phyloP scores from a whole-genome alignment of 2,113 vertebrate genomes.

The Coracopsis vasa region DNA sequence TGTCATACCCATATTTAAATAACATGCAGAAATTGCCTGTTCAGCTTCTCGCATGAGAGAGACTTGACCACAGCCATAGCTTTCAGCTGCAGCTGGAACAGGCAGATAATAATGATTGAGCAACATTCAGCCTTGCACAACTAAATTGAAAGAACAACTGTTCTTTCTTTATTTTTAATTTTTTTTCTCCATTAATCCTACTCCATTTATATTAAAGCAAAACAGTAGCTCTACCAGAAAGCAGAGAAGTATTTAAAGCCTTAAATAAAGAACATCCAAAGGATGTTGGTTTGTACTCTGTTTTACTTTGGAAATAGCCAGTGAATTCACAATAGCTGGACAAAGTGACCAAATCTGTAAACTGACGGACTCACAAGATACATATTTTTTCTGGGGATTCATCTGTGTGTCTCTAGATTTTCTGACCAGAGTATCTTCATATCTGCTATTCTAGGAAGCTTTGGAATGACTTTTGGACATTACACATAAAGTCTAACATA shows the following conservation, averaged over 20 bases:
- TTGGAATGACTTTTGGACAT: conserved; percentile 6
- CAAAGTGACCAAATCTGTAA: neutral
- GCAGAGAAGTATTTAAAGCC: neutral
- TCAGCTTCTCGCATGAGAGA: neutral
- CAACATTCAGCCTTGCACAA: neutral
- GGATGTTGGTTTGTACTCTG: neutral
- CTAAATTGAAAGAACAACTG: neutral
- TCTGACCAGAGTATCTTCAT: neutral
- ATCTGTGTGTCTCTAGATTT: conserved; percentile 8
- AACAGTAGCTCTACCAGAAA: neutral
- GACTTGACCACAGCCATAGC: neutral
- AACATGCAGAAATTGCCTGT: neutral
- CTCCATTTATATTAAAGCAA: neutral
- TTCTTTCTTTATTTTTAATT: neutral
- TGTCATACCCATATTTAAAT: neutral
- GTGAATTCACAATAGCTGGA: neutral
- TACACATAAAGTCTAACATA: conserved; percentile 28
- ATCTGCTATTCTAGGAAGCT: conserved; percentile 17
- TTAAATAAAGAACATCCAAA: neutral
- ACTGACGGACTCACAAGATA: neutral
- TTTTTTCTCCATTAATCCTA: neutral
- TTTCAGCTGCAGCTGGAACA: neutral
- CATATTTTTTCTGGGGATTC: neutral
- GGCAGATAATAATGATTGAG: neutral
- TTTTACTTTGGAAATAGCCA: neutral